These are phyloP conservation scores for Trisateles emortualis DNA, from an alignment of 2,888 invertebrate species.

Conservation along the genomic window DNA sequence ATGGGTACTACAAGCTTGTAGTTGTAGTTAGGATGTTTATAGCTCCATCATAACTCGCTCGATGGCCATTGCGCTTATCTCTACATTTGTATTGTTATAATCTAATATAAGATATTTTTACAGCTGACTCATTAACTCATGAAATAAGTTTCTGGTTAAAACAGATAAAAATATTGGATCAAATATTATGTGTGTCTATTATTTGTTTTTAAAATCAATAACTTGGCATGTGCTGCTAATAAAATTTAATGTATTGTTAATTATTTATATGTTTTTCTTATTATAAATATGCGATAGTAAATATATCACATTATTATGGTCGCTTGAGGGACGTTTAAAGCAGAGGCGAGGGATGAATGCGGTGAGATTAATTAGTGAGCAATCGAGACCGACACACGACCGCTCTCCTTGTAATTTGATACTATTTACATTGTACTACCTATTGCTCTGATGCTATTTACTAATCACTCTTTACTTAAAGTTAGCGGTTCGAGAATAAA, in stretches of 20 bases:
- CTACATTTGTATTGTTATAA: constrained; percentile 35
- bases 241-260: no score
- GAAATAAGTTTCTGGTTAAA: no score
- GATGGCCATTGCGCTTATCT: constrained; percentile 37
- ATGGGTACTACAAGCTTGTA: constrained; percentile 16
- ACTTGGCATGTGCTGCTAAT: no score
- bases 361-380: constrained; percentile 65
- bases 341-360: constrained; percentile 31
- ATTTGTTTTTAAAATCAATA: no score
- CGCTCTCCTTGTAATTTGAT: constrained; percentile 19
- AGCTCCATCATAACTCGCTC: constrained; percentile 44
- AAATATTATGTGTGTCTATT: no score
- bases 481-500: no score
- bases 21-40: constrained; percentile 43
- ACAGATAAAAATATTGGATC: no score
- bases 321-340: constrained; percentile 26
- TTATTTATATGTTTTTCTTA: no score
- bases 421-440: no score
- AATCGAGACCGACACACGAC: constrained; percentile 45
- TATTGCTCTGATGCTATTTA: no score
- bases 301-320: constrained; percentile 46
- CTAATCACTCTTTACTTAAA: no score
- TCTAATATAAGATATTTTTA: constrained; percentile 17
- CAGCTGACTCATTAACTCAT: neutral
- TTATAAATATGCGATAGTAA: no score